Conservation (phyloP, 2,888 invertebrate species). For the Silvanus unidentatus region DNA sequence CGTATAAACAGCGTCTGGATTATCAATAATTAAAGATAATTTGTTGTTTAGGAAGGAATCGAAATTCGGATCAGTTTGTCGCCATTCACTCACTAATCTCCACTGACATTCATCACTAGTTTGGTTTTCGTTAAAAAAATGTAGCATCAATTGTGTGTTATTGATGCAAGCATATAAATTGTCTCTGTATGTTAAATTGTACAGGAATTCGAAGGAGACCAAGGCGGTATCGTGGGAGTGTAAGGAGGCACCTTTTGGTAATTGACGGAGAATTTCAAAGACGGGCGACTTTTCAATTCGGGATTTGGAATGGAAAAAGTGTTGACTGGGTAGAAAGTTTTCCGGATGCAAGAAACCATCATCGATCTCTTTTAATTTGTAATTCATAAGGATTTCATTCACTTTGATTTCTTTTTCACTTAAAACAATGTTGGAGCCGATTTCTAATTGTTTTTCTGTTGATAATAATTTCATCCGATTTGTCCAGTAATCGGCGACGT, state of each 20-base stretch:
- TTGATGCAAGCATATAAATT: constrained; percentile 48
- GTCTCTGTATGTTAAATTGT: constrained; percentile 57
- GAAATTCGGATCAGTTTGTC: constrained; percentile 39
- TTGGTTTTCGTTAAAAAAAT: constrained; percentile 25
- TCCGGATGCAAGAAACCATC: constrained; percentile 29
- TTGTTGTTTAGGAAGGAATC: constrained; percentile 50
- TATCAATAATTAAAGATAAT: constrained; percentile 52
- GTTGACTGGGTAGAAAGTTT: constrained; percentile 57
- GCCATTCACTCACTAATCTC: constrained; percentile 22
- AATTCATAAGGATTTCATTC: constrained; percentile 34
- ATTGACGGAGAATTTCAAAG: constrained; percentile 56
- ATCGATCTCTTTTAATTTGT: constrained; percentile 34
- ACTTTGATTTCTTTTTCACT: constrained; percentile 29
- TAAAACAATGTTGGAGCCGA: constrained; percentile 38
- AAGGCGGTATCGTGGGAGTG: constrained; percentile 65
- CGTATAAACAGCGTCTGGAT: constrained; percentile 35
- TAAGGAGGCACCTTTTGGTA: constrained; percentile 70
- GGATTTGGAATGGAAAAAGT: constrained; percentile 58
- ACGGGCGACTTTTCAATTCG: constrained; percentile 58
- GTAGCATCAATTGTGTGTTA: constrained; percentile 31
- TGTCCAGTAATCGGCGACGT: constrained; percentile 3
- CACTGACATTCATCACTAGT: constrained; percentile 20
- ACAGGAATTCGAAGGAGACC: constrained; percentile 55
- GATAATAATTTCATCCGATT: background rate
- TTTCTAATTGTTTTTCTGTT: constrained; percentile 5